These are phyloP conservation scores for Ceratoteleas bidentatus DNA, from an alignment of 1,140 invertebrate species.

Conservation along the genomic window DNA sequence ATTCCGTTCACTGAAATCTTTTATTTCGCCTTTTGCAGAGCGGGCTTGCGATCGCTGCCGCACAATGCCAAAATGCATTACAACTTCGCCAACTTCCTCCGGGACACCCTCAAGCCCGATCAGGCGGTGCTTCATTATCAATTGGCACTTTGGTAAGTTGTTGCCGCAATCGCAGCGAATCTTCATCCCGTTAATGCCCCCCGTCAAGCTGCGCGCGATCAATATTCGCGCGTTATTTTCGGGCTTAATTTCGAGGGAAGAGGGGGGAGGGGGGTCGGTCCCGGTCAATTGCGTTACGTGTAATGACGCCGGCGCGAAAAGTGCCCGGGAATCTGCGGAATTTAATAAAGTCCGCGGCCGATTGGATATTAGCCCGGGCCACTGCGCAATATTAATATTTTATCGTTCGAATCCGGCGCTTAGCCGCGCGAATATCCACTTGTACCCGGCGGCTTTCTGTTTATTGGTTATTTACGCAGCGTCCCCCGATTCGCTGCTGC, in stretches of 20 bases:
- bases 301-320: slow-evolving; percentile 17
- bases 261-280: too few species aligned
- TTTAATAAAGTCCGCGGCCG: slow-evolving; percentile 39
- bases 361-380: slow-evolving; percentile 20
- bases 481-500: slow-evolving; percentile 46
- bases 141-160: slow-evolving; percentile 89
- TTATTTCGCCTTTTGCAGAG: slow-evolving; percentile 82
- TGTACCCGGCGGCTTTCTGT: slow-evolving; percentile 42
- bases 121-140: slow-evolving; percentile 90
- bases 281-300: slow-evolving; percentile 18
- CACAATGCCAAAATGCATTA: slow-evolving; percentile 96
- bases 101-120: slow-evolving; percentile 87
- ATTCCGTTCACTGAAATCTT: slow-evolving; percentile 6
- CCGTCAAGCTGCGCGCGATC: slow-evolving; percentile 5
- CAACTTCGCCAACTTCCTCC: slow-evolving; percentile 93
- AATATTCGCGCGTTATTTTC: slow-evolving; percentile 5
- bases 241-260: slow-evolving; percentile 12
- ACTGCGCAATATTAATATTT: slow-evolving; percentile 57
- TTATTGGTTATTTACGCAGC: slow-evolving; percentile 60
- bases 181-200: slow-evolving; percentile 10
- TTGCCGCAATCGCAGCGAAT: slow-evolving; percentile 17
- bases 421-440: slow-evolving; percentile 50
- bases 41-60: slow-evolving; percentile 89
- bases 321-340: slow-evolving; percentile 16
- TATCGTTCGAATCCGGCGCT: slow-evolving; percentile 33